Base-by-base conservation (phyloP, 2,888 invertebrate genomes). In the Drosophila rellima region DNA sequence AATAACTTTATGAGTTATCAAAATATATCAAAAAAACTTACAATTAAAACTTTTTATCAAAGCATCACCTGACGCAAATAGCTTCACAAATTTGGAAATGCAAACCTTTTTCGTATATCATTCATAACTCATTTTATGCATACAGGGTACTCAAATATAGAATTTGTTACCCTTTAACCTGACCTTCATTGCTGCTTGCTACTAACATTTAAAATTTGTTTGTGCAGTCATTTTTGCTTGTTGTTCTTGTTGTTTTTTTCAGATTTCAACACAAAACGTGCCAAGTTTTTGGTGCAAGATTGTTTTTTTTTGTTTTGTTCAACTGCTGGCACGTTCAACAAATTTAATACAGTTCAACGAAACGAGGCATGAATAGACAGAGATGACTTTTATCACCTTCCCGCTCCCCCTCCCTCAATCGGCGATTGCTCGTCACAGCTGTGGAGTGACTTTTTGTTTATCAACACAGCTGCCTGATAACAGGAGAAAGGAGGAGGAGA, bases 211-310 rank as follows among this genome's bases (percentile, higher is more conserved):
- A 73, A 70, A 70, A 85, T 84, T 86, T 87, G 73, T 62, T 86
- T 74, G 60, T 65, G 52, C 62, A 60, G 37, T 62, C 48, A 39
- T 37, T 40, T 67, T 47, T 51, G 23, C 37, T 61, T 18, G 15
- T 6, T 64, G 40, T 39, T 42, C 15, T 33, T 17, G 23, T 26
- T 76, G 39, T 63, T 73, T 66, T 65, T 54, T 70, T 73, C 74
- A 55, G 79, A 87, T 84, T 89, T 87, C 88, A 81, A 82, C 87
- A 89, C 52, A 89, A 84, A 89, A 84, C 88, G 87, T 89, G 89
- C 77, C 72, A 63, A 73, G 54, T 65, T 75, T 48, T 56, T 35
- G 39, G 42, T 37, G 33, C 54, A 69, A 65, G 20, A 44, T 67
- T 66, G n/a, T 73, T 65, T 26, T 6, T 26, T 26, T 26, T 6